Evolutionary conservation across 2,113 vertebrate genomes (phyloP).

Genomic region (Equus przewalskii): DNA sequence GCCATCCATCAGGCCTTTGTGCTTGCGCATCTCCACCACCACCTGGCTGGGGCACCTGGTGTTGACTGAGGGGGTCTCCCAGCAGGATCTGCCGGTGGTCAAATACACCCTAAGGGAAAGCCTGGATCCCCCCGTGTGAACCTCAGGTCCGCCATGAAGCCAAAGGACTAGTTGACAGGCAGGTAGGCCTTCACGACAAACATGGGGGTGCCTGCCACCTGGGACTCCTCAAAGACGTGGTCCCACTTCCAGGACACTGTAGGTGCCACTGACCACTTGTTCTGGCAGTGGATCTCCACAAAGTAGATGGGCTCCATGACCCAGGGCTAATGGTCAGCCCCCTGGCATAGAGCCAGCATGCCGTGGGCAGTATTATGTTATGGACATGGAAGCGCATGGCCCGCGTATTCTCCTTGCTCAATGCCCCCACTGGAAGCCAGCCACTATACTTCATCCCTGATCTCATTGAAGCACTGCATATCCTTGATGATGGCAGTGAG

Average conservation of each 20-base stretch:
- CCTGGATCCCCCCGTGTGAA: constrained; percentile 93
- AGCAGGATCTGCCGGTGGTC: constrained; percentile 95
- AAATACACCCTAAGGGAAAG: constrained; percentile 94
- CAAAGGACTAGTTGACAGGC: constrained; percentile 94
- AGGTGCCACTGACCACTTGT: constrained; percentile 93
- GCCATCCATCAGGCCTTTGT: constrained; percentile 94
- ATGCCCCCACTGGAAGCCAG: constrained; percentile 94
- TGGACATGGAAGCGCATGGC: constrained; percentile 91
- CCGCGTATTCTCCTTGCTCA: constrained; percentile 95
- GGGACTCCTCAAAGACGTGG: constrained; percentile 93
- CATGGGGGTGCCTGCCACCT: constrained; percentile 92
- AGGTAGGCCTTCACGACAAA: constrained; percentile 93
- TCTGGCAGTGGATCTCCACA: constrained; percentile 95
- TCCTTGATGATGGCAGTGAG: constrained; percentile 94
- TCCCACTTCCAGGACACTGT: constrained; percentile 92
- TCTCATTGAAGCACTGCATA: constrained; percentile 96
- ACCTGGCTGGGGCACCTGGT: constrained; percentile 87
- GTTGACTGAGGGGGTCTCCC: constrained; percentile 88
- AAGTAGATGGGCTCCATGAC: constrained; percentile 94
- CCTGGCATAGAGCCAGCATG: constrained; percentile 90
- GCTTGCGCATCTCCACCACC: constrained; percentile 91
- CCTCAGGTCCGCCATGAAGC: constrained; percentile 93
- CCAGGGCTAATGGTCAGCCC: constrained; percentile 90
- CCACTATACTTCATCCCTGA: constrained; percentile 95
- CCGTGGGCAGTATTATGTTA: constrained; percentile 91